Conservation (phyloP, 2,888 invertebrate species). For the Amphiduros pacificus region DNA sequence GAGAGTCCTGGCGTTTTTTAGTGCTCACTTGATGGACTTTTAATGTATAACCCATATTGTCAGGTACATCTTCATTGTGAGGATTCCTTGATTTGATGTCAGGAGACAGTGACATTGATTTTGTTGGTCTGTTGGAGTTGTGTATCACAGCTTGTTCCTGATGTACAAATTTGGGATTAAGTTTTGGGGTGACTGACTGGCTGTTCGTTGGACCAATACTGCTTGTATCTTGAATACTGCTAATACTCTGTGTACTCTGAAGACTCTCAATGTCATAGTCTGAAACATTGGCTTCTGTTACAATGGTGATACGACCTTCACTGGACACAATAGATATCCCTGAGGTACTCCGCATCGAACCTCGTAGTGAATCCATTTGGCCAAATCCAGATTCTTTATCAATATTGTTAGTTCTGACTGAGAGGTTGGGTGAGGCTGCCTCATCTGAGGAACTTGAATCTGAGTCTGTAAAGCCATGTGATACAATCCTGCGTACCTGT, state of each 20-base stretch:
- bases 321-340: constrained; percentile 17
- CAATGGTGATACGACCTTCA: constrained; percentile 25
- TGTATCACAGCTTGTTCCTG: no score
- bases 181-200: no score
- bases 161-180: no score
- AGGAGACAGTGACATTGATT: no score
- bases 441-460: constrained; percentile 15
- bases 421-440: constrained; percentile 21
- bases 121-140: no score
- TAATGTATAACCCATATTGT: no score
- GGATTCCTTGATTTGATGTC: no score
- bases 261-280: constrained; percentile 6
- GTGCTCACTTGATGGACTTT: constrained; percentile 1
- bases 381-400: constrained; percentile 20
- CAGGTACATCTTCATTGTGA: no score
- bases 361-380: constrained; percentile 24
- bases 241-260: neutral
- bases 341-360: constrained; percentile 19
- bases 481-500: constrained; percentile 17
- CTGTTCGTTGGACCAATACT: no score
- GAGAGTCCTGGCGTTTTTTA: constrained; percentile 5
- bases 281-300: constrained; percentile 20
- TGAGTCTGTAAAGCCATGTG: constrained; percentile 6
- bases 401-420: constrained; percentile 6
- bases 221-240: no score